Evolutionary conservation across 1,140 invertebrate genomes (phyloP), one percentile per base, ranked within the genome.

Genomic region (Drosophila bocqueti): DNA sequence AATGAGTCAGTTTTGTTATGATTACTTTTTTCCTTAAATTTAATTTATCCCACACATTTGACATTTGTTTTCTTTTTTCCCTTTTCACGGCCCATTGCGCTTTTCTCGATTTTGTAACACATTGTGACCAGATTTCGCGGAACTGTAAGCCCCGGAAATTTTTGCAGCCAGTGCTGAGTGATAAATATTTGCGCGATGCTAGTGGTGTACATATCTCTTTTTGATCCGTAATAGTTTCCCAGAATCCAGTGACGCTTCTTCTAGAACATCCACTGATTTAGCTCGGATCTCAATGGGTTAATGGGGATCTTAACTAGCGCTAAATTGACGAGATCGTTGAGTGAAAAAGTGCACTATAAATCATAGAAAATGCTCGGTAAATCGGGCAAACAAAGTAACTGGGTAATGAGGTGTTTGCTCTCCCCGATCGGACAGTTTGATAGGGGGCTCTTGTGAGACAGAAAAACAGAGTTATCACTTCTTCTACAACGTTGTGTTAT

Each of bases 41-140:
- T 16, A 55, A 55, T 55, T 65, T 45, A 65, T 42, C 42, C 47
- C 54, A 57, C 58, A 49, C 73, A 72, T 40, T 55, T 77, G 73
- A 77, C 81, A 76, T 66, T 79, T 76, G 60, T 79, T 75, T 45
- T 59, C 69, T 16, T 36, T 45, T 49, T 18, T 50, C 67, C 49
- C 52, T 45, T 52, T 79, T 72, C 52, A 79, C 47, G 76, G 54
- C 76, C 76, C 76, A 79, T 79, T 59, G 55, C 66, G 46, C 57
- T 77, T 52, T 63, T 57, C 54, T 55, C 47, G 62, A 68, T 64
- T 83, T 77, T 84, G 84, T 78, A 83, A 78, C 84, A 87, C 81
- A 87, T 89, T 89, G 84, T 89, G 81, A 66, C 68, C 84, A 90
- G 78, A 89, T 89, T 89, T 89, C 78, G 78, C 63, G 66, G 62